Evolutionary conservation across 2,888 invertebrate genomes (phyloP).

Genomic region (Andrena haemorrhoa): DNA sequence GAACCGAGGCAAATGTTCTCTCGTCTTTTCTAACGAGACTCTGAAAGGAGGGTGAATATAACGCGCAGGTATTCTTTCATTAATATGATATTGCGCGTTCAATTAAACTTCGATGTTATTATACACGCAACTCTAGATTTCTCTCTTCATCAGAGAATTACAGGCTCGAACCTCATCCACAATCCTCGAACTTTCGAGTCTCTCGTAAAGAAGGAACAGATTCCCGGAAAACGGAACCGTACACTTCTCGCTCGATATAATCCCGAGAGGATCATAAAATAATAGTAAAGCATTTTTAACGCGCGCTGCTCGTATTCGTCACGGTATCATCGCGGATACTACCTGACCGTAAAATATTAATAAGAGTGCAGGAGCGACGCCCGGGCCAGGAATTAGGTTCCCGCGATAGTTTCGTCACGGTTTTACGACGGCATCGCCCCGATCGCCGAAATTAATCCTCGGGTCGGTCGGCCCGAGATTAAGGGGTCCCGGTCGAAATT

Average conservation of each 20-base stretch:
- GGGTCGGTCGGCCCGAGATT: background rate
- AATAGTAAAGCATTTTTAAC: background rate
- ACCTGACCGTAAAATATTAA: slow-evolving; percentile 3
- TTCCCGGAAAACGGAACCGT: background rate
- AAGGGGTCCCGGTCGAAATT: slow-evolving; percentile 21
- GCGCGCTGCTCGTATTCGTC: background rate
- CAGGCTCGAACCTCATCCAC: background rate
- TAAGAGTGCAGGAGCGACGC: background rate
- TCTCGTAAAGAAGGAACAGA: background rate
- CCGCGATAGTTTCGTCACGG: background rate
- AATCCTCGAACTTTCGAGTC: too few species aligned
- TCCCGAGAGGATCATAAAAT: background rate
- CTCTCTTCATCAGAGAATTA: background rate
- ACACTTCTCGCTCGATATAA: background rate
- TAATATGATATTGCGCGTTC: background rate
- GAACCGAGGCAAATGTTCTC: slow-evolving; percentile 3
- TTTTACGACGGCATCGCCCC: slow-evolving; percentile 10
- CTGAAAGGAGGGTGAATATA: background rate
- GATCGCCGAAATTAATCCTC: slow-evolving; percentile 39
- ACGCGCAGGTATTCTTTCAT: background rate
- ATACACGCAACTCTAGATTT: background rate
- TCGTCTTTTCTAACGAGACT: background rate
- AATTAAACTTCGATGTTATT: background rate
- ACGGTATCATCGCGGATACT: background rate
- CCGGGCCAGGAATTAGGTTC: slow-evolving; percentile 14